Evolutionary conservation across 1,140 invertebrate genomes (phyloP).

Genomic region (Stenopsyche tienmushanensis): DNA sequence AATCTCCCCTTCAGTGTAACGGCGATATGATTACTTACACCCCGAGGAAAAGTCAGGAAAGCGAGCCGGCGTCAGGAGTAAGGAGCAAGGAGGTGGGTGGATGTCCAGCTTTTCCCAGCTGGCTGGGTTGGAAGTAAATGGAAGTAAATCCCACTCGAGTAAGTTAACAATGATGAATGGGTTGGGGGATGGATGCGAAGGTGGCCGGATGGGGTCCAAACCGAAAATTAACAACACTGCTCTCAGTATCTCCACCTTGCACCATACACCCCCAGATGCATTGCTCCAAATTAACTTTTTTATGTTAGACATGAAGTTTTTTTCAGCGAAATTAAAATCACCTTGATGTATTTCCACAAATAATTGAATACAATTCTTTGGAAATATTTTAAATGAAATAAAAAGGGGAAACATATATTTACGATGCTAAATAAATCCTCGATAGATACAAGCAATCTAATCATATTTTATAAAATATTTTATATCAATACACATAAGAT

Average conservation of each 20-base stretch:
- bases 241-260: not conserved
- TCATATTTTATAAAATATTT: too few species aligned
- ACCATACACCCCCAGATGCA: not conserved
- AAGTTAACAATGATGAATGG: conserved; percentile 41
- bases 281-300: too few species aligned
- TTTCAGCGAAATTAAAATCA: too few species aligned
- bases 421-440: too few species aligned
- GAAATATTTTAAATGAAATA: too few species aligned
- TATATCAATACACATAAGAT: too few species aligned
- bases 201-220: not conserved
- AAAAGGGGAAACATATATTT: too few species aligned
- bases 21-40: conserved; percentile 37
- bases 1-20: conserved; percentile 9
- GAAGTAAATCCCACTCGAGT: conserved; percentile 37
- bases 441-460: too few species aligned
- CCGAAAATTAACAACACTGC: not conserved
- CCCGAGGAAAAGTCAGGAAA: conserved; percentile 20
- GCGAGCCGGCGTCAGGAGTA: not conserved
- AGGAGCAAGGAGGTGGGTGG: not conserved
- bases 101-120: conserved; percentile 6
- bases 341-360: too few species aligned
- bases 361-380: too few species aligned
- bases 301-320: too few species aligned
- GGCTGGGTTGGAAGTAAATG: conserved; percentile 10
- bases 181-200: not conserved